Evolutionary conservation across 2,888 invertebrate species (phyloP), one percentile per base, ranked within the genome.

Genomic region (Parnassius orleans): DNA sequence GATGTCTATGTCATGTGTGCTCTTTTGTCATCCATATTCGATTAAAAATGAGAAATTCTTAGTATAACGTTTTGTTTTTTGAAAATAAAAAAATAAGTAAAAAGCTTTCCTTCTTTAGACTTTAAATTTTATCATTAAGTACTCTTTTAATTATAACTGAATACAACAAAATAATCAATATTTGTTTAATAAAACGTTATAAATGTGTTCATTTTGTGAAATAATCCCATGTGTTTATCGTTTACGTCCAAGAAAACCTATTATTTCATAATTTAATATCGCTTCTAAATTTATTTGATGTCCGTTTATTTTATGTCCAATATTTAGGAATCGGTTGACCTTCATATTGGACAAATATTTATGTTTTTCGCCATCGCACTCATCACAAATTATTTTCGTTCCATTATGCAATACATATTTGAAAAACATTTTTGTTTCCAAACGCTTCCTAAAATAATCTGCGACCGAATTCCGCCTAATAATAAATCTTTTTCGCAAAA

Each of bases 161-260:
- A 24, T 24, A 24, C 24, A 24, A 24, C 24, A 24, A 24, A 24
- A 24, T 33, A 33, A 33, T 33, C 7, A 33, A 7, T 33, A 33
- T 33, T 33, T 33, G 33, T 7, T 33, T 33, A 33, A 5, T 33
- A 33, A 33, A 33, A 33, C 33, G 33, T 33, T 7, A 33, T 33
- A 33, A 33, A 33, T 7, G 33, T 5, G 7, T 19, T 19, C 19
- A 33, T 5, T 5, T 33, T 33, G 33, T 19, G 19, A 19, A 19
- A 19, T 19, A 19, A 2, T 19, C 33, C 7, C 33, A 33, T 33
- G 7, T 33, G 33, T 33, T 69, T 74, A 76, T 68, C 24, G 3
- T 53, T 47, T 43, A 42, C 41, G 41, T 47, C 15, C 10, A 7
- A 53, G 53, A 10, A 53, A 60, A 60, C 19, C 41, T 19, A 11